phyloP scores from a whole-genome alignment of 2,888 invertebrate genomes.

The Hetaerina titia region DNA sequence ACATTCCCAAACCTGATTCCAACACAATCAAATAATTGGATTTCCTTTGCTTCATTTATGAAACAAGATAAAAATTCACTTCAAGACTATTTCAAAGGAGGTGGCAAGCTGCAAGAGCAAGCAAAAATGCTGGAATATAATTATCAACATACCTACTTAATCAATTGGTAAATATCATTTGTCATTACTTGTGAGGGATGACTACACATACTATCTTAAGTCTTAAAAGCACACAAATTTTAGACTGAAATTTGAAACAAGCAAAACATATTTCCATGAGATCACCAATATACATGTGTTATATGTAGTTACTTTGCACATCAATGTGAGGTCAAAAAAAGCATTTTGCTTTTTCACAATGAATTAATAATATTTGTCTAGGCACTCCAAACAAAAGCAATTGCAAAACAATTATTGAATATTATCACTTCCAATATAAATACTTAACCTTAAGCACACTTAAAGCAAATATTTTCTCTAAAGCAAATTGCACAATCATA shows the following conservation, averaged over 20 bases:
- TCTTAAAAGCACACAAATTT: background rate
- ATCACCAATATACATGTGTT: slow-evolving; percentile 17
- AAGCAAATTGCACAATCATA: background rate
- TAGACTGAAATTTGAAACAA: background rate
- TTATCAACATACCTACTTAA: background rate
- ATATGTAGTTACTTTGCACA: background rate
- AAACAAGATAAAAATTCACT: background rate
- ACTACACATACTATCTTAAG: background rate
- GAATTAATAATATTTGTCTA: background rate
- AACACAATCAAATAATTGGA: too few species aligned
- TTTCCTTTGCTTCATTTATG: too few species aligned
- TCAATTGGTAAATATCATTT: background rate
- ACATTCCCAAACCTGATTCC: too few species aligned
- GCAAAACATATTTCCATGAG: background rate
- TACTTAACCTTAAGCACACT: background rate
- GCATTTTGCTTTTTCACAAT: background rate
- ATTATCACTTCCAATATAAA: background rate
- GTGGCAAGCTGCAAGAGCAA: background rate
- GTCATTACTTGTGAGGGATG: slow-evolving; percentile 6
- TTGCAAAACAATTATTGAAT: background rate
- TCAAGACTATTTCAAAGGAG: background rate
- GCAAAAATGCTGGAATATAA: background rate
- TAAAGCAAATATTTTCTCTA: background rate
- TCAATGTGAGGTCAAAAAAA: background rate
- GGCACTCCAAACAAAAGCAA: background rate